These are phyloP conservation scores for Pontoporia blainvillei DNA, from an alignment of 2,113 vertebrate genomes.

Conservation along the genomic window DNA sequence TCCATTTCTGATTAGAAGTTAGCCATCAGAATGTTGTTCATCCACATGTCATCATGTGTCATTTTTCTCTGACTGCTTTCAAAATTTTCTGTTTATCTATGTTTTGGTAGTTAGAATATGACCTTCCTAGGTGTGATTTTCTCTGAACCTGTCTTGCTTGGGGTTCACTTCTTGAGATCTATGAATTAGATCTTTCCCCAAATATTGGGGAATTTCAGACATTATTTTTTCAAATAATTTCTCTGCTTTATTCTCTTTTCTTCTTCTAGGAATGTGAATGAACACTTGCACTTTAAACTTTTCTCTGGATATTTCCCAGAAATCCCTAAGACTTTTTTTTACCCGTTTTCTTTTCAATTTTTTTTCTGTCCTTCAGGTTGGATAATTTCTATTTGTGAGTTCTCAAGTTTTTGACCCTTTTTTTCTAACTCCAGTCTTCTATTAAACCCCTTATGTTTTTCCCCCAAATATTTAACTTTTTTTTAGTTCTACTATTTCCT, in stretches of 20 bases:
- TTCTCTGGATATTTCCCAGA: not conserved
- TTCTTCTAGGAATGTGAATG: not conserved
- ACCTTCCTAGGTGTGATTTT: not conserved
- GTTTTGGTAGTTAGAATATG: not conserved
- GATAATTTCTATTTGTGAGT: not conserved
- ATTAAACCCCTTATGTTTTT: not conserved
- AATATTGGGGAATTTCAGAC: not conserved
- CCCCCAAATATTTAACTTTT: not conserved
- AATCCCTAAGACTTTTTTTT: not conserved
- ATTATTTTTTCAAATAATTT: not conserved
- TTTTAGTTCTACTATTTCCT: not conserved
- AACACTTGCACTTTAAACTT: not conserved
- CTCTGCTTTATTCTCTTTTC: not conserved
- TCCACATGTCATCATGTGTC: not conserved
- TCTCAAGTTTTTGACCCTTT: not conserved
- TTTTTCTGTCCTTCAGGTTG: not conserved
- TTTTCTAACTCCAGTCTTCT: not conserved
- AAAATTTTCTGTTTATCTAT: not conserved
- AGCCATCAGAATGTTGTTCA: not conserved
- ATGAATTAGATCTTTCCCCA: not conserved
- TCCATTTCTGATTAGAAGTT: not conserved
- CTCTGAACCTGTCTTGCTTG: not conserved
- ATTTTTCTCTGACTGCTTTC: not conserved
- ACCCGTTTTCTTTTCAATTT: not conserved
- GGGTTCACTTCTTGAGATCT: not conserved